A percentile compares a stretch with the other conserved stretches of the same genome.
Evolutionary conservation across 37 sponge, comb jelly and placozoan genomes (phyloP).

Genomic region (Amphimedon queenslandica): DNA sequence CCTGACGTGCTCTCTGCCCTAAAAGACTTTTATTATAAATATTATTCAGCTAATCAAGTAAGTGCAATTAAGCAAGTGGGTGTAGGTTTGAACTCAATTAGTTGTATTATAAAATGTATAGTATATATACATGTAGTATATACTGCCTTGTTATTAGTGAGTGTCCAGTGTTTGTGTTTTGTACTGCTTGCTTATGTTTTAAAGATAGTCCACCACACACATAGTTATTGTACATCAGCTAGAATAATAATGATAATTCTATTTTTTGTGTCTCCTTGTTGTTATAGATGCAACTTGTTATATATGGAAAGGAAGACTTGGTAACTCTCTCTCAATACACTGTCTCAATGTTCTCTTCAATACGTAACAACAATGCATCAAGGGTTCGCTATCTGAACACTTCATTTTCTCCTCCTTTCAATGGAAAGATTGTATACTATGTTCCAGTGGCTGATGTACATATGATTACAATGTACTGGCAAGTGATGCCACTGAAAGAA

Average conservation of each 20-base stretch:
- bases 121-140: background rate
- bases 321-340: conserved; percentile 41
- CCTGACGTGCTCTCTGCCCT: conserved; percentile 28
- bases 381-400: conserved; percentile 17
- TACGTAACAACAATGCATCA: conserved; percentile 49
- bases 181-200: too few relatives aligned
- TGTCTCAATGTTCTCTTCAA: conserved; percentile 43
- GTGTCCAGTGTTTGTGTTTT: background rate
- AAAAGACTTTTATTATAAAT: conserved; percentile 26
- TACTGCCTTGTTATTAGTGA: background rate
- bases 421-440: conserved; percentile 34
- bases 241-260: background rate
- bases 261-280: conserved; percentile 7
- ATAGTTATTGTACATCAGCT: too few relatives aligned
- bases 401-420: conserved; percentile 34
- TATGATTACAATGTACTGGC: conserved; percentile 46
- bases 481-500: conserved; percentile 4
- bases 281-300: conserved; percentile 78
- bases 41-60: conserved; percentile 72
- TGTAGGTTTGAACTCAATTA: too few relatives aligned
- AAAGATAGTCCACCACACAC: too few relatives aligned
- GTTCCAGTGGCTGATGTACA: conserved; percentile 30
- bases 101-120: too few relatives aligned
- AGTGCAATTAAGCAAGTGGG: too few relatives aligned
- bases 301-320: conserved; percentile 68